phyloP scores from a whole-genome alignment of 2,113 vertebrate genomes.

The Seriola dumerili region DNA sequence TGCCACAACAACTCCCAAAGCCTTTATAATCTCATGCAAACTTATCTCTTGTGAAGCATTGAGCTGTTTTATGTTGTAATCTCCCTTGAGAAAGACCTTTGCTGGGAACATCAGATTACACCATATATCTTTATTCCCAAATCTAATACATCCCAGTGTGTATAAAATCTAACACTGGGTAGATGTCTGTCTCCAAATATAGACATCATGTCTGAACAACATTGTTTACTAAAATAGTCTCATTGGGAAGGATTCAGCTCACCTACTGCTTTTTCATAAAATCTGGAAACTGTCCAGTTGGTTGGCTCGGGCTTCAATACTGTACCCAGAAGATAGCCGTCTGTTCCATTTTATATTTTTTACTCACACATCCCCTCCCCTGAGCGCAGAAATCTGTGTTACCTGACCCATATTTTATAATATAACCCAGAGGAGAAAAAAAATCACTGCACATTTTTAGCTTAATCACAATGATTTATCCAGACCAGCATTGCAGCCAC shows the following conservation, averaged over 20 bases:
- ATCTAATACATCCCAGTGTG: background rate
- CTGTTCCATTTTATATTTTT: slow-evolving; percentile 62
- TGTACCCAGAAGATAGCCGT: slow-evolving; percentile 49
- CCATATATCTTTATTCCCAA: slow-evolving; percentile 3
- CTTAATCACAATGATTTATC: background rate
- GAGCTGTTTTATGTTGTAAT: background rate
- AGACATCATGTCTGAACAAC: background rate
- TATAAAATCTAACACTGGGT: background rate
- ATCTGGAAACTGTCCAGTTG: slow-evolving; percentile 51
- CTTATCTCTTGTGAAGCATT: slow-evolving; percentile 1
- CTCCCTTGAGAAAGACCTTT: background rate
- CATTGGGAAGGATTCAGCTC: slow-evolving; percentile 25
- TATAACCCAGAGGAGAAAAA: background rate
- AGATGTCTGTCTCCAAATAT: slow-evolving; percentile 26
- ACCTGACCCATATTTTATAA: slow-evolving; percentile 46
- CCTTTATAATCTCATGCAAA: slow-evolving; percentile 3
- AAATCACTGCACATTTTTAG: background rate
- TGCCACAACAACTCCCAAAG: slow-evolving; percentile 4
- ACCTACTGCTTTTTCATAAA: slow-evolving; percentile 39
- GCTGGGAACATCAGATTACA: slow-evolving; percentile 9
- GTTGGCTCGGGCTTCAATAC: slow-evolving; percentile 55
- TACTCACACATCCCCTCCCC: slow-evolving; percentile 5
- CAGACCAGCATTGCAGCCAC: background rate
- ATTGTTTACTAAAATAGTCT: slow-evolving; percentile 24
- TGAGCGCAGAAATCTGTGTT: slow-evolving; percentile 23